Conservation (phyloP, 2,888 invertebrate genomes). For the Reticulitermes lucifugus region DNA sequence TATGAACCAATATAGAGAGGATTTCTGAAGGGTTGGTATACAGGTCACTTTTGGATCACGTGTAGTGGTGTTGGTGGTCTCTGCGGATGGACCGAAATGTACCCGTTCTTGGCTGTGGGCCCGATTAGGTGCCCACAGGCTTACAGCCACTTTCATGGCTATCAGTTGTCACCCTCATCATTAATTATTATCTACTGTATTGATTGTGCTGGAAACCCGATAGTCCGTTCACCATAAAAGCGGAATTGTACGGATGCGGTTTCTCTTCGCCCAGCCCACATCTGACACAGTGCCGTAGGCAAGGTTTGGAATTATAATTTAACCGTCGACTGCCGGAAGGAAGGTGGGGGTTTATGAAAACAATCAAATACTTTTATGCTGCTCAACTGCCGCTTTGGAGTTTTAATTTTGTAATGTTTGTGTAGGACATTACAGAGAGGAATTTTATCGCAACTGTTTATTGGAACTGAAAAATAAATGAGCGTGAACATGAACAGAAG, state of each 20-base stretch:
- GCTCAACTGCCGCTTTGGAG: neutral
- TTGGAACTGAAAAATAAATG: too few species aligned
- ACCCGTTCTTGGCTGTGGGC: constrained; percentile 3
- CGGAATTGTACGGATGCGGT: neutral
- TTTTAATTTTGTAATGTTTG: neutral
- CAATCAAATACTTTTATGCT: neutral
- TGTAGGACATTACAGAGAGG: too few species aligned
- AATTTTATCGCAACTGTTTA: too few species aligned
- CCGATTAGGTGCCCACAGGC: constrained; percentile 3
- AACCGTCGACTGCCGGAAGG: neutral
- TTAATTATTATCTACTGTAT: constrained; percentile 39
- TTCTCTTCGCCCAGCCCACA: neutral
- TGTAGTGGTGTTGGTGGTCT: neutral
- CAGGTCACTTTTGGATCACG: neutral
- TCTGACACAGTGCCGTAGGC: neutral
- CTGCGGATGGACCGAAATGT: neutral
- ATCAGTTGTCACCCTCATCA: constrained; percentile 38
- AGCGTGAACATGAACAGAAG: too few species aligned
- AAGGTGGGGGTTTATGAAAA: neutral
- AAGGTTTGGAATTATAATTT: neutral
- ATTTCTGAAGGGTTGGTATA: too few species aligned
- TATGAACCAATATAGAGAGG: too few species aligned
- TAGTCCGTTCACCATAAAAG: neutral
- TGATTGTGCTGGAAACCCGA: neutral
- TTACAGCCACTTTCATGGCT: constrained; percentile 16